These are phyloP conservation scores for Oligia strigilis DNA, from an alignment of 2,888 invertebrate species.

Conservation along the genomic window DNA sequence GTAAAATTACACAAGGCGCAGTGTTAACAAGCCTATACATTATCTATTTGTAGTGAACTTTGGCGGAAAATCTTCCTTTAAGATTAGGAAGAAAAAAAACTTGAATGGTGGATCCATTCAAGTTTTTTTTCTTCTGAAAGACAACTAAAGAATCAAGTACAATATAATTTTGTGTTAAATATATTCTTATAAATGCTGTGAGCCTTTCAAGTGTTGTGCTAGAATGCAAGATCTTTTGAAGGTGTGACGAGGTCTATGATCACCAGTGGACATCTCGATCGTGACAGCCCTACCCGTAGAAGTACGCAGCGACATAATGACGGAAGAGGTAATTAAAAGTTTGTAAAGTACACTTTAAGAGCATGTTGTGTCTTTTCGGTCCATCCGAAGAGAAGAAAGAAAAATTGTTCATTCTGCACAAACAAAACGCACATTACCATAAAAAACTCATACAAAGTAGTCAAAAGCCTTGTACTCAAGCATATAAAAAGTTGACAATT, in stretches of 20 bases:
- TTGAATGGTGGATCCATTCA: not conserved
- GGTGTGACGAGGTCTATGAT: too few species aligned
- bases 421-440: too few species aligned
- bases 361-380: slow-evolving; percentile 40
- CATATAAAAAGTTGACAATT: too few species aligned
- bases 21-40: too few species aligned
- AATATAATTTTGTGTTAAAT: not conserved
- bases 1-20: not conserved
- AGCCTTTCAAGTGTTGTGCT: not conserved
- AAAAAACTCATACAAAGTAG: too few species aligned
- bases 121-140: too few species aligned
- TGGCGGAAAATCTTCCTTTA: not conserved
- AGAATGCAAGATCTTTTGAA: not conserved
- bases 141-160: not conserved
- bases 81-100: not conserved
- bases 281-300: slow-evolving; percentile 52
- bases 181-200: not conserved
- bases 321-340: slow-evolving; percentile 75
- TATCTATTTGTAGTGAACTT: not conserved
- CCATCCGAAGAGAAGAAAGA: slow-evolving; percentile 9
- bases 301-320: slow-evolving; percentile 65
- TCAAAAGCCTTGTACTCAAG: too few species aligned
- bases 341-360: slow-evolving; percentile 58
- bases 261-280: not conserved
- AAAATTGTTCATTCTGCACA: too few species aligned